phyloP scores from a whole-genome alignment of 2,888 invertebrate genomes.

The Lymantria dispar region DNA sequence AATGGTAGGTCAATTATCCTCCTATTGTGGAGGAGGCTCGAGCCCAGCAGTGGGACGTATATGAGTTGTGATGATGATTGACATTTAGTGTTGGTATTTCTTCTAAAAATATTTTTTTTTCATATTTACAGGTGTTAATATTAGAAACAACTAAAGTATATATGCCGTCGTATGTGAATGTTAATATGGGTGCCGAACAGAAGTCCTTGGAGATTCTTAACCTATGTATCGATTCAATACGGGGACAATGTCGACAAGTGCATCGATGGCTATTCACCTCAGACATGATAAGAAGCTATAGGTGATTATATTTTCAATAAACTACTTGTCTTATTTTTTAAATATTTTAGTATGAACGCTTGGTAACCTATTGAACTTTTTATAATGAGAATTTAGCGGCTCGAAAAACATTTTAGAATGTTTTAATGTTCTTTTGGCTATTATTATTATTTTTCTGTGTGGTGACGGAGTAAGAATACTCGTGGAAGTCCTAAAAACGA shows the following conservation, averaged over 20 bases:
- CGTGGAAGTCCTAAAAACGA: too few species aligned
- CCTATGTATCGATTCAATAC: constrained; percentile 90
- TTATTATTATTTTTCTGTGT: too few species aligned
- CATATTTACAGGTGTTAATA: constrained; percentile 85
- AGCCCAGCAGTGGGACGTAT: too few species aligned
- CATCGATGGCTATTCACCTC: constrained; percentile 97
- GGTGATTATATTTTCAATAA: constrained; percentile 57
- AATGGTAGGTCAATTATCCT: too few species aligned
- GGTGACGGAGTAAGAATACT: too few species aligned
- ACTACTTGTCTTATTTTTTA: background rate
- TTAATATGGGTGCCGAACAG: constrained; percentile 96
- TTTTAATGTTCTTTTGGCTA: too few species aligned
- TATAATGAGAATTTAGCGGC: too few species aligned
- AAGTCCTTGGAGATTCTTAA: constrained; percentile 95
- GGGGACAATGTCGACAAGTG: constrained; percentile 90
- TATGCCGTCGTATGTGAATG: constrained; percentile 97
- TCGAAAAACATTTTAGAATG: too few species aligned
- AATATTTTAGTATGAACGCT: too few species aligned
- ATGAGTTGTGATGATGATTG: too few species aligned
- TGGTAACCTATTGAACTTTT: too few species aligned
- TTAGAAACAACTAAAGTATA: constrained; percentile 95
- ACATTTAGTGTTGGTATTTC: background rate
- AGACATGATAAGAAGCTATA: constrained; percentile 93
- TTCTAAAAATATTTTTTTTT: background rate
- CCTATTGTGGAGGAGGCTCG: too few species aligned